Evolutionary conservation across 2,113 vertebrate genomes (phyloP), one percentile per base, ranked within the genome.

Genomic region (Aegithalos caudatus): DNA sequence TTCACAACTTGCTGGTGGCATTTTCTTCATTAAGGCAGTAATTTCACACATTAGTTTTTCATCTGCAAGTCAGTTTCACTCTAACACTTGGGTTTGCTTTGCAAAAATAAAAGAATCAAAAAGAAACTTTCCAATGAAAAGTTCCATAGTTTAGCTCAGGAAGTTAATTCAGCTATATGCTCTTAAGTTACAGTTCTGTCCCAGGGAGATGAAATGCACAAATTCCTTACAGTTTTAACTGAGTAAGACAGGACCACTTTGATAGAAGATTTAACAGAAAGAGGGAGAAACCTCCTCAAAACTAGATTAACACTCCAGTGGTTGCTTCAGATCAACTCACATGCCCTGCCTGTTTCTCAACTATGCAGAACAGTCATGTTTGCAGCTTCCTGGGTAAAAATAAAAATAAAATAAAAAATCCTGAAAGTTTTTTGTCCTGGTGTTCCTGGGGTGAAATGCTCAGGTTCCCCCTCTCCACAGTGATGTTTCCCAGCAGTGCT

Each of bases 141-240:
- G 33, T 72, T 29, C 61, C 15, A 0, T 35, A 50, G 82, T 42
- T 86, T 77, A 69, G 37, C 76, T 83, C 77, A 64, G 71, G 78
- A 94, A 77, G 65, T 88, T 90, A 89, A 95, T 90, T 92, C 69
- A 44, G 67, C 77, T 86, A 20, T 69, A 72, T 85, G 64, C 33
- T 96, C 92, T 86, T 78, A 90, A 61, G 82, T 61, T 89, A 76
- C 78, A 94, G 87, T 10, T 86, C 71, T 81, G 44, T 94, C 93
- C 92, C 83, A 93, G 92, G 84, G 72, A 97, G 93, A 93, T 70
- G 65, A 97, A 91, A 96, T 82, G 73, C 88, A 88, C 81, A 88
- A 83, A 94, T 86, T 93, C 91, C 94, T 96, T 92, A 81, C 73
- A 95, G 89, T 76, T 95, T 96, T 94, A 92, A 95, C 70, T 94